Conservation (phyloP, 1,140 invertebrate genomes). For the Trypoxylus dichotomus region DNA sequence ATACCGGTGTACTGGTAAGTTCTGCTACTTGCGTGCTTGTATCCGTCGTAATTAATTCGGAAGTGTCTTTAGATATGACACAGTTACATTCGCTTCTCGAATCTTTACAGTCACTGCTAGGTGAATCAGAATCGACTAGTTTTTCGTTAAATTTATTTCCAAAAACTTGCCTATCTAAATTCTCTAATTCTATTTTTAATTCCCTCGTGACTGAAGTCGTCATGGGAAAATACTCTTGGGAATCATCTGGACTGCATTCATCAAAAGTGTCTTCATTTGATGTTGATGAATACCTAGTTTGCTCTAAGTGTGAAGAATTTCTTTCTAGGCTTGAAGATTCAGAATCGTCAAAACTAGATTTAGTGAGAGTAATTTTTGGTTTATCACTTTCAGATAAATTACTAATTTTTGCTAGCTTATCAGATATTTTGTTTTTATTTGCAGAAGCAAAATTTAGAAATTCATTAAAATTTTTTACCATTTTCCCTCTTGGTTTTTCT, state of each 20-base stretch:
- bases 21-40: slow-evolving; percentile 30
- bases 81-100: slow-evolving; percentile 51
- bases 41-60: slow-evolving; percentile 41
- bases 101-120: slow-evolving; percentile 38
- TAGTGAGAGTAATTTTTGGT: slow-evolving; percentile 55
- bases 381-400: slow-evolving; percentile 49
- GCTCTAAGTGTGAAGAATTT: slow-evolving; percentile 44
- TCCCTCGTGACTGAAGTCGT: slow-evolving; percentile 83
- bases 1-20: slow-evolving; percentile 46
- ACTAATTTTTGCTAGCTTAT: slow-evolving; percentile 50
- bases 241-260: slow-evolving; percentile 74
- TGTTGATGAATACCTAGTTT: slow-evolving; percentile 45
- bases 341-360: slow-evolving; percentile 56
- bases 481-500: slow-evolving; percentile 56
- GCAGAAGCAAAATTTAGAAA: slow-evolving; percentile 75
- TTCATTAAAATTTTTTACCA: slow-evolving; percentile 83
- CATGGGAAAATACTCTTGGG: slow-evolving; percentile 81
- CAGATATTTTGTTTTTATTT: slow-evolving; percentile 60
- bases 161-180: slow-evolving; percentile 77
- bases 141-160: slow-evolving; percentile 53
- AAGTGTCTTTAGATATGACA: slow-evolving; percentile 47
- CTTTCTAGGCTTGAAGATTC: slow-evolving; percentile 54
- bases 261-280: slow-evolving; percentile 55
- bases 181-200: slow-evolving; percentile 76
- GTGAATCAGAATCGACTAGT: slow-evolving; percentile 47